Conservation (phyloP, 1,140 invertebrate genomes). For the Magallana gigas region DNA sequence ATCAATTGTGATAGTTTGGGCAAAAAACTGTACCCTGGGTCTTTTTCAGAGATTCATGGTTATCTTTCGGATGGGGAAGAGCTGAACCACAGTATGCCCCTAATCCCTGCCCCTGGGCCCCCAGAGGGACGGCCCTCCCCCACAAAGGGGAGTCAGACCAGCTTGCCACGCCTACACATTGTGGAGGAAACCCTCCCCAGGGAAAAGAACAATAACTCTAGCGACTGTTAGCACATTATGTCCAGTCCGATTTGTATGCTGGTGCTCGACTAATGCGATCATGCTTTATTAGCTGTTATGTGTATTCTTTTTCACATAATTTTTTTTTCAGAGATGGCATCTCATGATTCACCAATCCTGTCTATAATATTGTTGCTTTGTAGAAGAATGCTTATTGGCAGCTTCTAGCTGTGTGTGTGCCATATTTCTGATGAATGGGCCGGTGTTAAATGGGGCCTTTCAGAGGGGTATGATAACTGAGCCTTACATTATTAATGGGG, state of each 20-base stretch:
- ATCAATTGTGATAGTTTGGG: slow-evolving; percentile 13
- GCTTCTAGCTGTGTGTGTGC: slow-evolving; percentile 12
- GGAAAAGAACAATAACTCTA: slow-evolving; percentile 24
- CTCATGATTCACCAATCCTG: neutral
- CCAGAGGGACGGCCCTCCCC: neutral
- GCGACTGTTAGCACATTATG: neutral
- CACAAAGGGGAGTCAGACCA: neutral
- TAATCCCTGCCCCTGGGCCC: slow-evolving; percentile 38
- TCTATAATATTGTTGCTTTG: neutral
- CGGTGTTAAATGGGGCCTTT: neutral
- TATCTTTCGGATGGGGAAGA: slow-evolving; percentile 39
- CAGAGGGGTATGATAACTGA: neutral
- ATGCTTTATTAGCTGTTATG: neutral
- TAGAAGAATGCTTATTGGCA: slow-evolving; percentile 1
- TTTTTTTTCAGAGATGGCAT: neutral
- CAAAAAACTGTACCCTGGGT: slow-evolving; percentile 40
- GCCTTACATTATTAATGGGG: neutral
- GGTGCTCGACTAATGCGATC: slow-evolving; percentile 3
- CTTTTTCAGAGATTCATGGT: slow-evolving; percentile 14
- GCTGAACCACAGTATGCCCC: slow-evolving; percentile 55
- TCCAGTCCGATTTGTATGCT: neutral
- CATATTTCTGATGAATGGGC: neutral
- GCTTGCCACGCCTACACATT: neutral
- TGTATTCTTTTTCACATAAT: neutral
- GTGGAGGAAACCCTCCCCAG: slow-evolving; percentile 14